Evolutionary conservation across 1,140 invertebrate genomes (phyloP), one percentile per base, ranked within the genome.

Genomic region (Microplitis mediator): DNA sequence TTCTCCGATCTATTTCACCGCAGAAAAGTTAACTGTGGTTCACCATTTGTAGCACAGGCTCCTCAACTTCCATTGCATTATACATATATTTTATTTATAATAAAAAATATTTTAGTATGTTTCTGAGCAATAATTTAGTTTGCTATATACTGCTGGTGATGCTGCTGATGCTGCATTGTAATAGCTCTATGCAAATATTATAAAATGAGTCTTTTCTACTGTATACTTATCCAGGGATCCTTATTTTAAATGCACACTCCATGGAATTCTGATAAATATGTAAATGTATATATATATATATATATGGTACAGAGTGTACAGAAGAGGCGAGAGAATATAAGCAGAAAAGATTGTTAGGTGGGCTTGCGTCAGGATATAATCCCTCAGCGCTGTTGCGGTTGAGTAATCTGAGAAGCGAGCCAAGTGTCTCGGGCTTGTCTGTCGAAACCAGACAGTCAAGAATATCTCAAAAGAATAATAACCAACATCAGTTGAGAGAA

Each of bases 1-100:
- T 75, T 75, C 74, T 75, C 74, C 74, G 69, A 75, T 71, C 74
- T 72, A 71, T 75, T 75, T 71, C 60, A 72, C 58, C 45, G 58
- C 66, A 72, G 16, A 69, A 63, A 45, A 45, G 39, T 45, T 36
- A 63, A 64, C 16, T 58, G 58, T 63, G 8, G 14, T 34, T 54
- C 60, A 16, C 50, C 45, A n/a, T 63, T 60, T n/a, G 32, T 54
- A 23, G 31, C 11, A 11, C 32, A 61, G 23, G 32, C 9, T 45
- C 56, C 8, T 51, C 39, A 34, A 39, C 60, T 70, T 70, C 45
- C 36, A 9, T 61, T 45, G 4, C 34, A 71, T 71, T 73, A 51
- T 73, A 16, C 62, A 62, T 63, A 65, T 69, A 64, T 63, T 66
- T 50, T 31, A 50, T 39, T 31, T 16, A 63, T 32, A 16, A 51